Evolutionary conservation across 2,888 invertebrate species (phyloP).

Genomic region (Antitype chi): DNA sequence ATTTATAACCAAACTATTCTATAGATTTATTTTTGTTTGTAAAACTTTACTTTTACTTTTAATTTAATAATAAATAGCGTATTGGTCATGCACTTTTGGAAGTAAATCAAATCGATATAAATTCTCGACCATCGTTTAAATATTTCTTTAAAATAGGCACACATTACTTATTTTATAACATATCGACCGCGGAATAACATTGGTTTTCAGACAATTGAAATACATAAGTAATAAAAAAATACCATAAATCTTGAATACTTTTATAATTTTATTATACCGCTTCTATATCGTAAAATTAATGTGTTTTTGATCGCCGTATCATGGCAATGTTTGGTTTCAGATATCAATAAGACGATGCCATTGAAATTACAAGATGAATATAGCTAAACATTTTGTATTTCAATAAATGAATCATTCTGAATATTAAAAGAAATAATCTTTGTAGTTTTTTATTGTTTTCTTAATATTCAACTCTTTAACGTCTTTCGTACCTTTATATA

Average conservation of each 20-base stretch:
- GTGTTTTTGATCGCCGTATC: constrained; percentile 37
- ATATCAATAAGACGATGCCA: constrained; percentile 26
- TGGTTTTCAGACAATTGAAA: constrained; percentile 45
- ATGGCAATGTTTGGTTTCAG: constrained; percentile 37
- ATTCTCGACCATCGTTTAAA: constrained; percentile 35
- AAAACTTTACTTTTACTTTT: too few relatives aligned
- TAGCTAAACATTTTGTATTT: constrained; percentile 9
- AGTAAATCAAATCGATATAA: not conserved
- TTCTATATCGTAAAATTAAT: constrained; percentile 51
- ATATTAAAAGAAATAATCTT: not conserved
- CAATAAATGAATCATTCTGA: not conserved
- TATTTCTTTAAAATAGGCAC: constrained; percentile 62
- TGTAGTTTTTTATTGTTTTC: too few relatives aligned
- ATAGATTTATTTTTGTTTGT: too few relatives aligned
- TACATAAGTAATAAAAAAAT: constrained; percentile 36
- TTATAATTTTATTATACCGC: constrained; percentile 53
- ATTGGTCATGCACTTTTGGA: not conserved
- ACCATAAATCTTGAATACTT: constrained; percentile 36
- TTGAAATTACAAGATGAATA: constrained; percentile 20
- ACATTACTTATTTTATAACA: constrained; percentile 56
- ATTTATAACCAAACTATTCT: constrained; percentile 18
- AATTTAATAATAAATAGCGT: not conserved
- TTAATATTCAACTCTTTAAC: not conserved
- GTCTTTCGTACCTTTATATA: not conserved
- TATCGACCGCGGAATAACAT: constrained; percentile 59